Evolutionary conservation across 23 tunicate genomes (phyloP), one percentile per base, ranked within the genome.

Genomic region (Trididemnum clinides): DNA sequence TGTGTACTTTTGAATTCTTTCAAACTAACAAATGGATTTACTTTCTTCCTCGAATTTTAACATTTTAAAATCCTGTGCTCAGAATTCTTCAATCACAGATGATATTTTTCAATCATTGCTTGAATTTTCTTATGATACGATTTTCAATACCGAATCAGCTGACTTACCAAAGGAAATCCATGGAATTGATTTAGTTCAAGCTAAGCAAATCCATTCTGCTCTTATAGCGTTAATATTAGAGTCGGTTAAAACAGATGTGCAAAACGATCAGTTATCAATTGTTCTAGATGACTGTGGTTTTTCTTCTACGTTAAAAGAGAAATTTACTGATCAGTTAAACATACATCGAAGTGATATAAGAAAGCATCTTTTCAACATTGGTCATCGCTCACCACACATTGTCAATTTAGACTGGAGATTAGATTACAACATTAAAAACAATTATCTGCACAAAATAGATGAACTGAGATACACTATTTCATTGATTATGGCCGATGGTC

Each of bases 371-470:
- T 30, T 44, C n/a, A 44, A 29, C 2, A 54, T 86, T 32, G 90
- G 90, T 1, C 28, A 31, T 44, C 77, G 64, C 6, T 25, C 57
- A 7, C 97, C 91, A 2, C 88, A 92, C 31, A 50, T 87, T 25
- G 88, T 88, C 4, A 90, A 93, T 72, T 58, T 80, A 0, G 82
- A 74, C 23, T 93, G 98, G 98, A 84, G 85, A 33, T 80, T 93
- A 33, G 98, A 93, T 59, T 93, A 93, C 62, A 88, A 88, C 44
- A 28, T 93, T 50, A 88, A 93, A 51, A 93, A 84, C 83, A 93
- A 79, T 77, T 84, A 85, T 2, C 32, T 80, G 39, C 75, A 80
- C 31, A 88, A 88, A 74, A 87, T 93, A 3, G 91, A 90, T 63
- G 85, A 88, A 21, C 72, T 93, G 33, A 38, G 62, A 72, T 93